Percentiles rank a stretch among this genome's conserved stretches.
phyloP scores from a whole-genome alignment of 2,888 invertebrate genomes.

The Dermolepida albohirtum region DNA sequence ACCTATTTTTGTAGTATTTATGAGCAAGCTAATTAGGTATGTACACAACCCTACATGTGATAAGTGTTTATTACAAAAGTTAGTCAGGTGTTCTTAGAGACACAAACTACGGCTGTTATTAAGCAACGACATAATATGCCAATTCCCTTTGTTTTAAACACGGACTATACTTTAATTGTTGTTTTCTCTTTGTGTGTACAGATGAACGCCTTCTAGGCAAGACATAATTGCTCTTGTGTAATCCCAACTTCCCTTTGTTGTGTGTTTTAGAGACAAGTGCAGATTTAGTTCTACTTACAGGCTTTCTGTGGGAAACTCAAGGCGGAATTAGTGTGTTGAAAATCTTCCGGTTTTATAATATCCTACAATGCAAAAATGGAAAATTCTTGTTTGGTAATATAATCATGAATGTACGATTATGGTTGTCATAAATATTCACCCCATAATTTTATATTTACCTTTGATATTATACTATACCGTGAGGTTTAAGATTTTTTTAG shows the following conservation, averaged over 20 bases:
- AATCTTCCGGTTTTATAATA: too few relatives aligned
- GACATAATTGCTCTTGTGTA: slow-evolving; percentile 19
- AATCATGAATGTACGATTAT: too few relatives aligned
- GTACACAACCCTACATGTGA: background rate
- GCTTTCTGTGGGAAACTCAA: background rate
- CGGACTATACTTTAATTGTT: slow-evolving; percentile 10
- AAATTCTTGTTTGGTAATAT: too few relatives aligned
- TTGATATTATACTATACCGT: too few relatives aligned
- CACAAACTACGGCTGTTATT: background rate
- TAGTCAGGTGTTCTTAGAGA: slow-evolving; percentile 9
- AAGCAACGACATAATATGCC: slow-evolving; percentile 3
- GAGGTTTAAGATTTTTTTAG: too few relatives aligned
- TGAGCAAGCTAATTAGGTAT: background rate
- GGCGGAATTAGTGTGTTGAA: background rate
- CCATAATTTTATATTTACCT: too few relatives aligned
- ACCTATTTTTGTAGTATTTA: too few relatives aligned
- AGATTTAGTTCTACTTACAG: slow-evolving; percentile 12
- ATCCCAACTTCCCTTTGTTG: background rate
- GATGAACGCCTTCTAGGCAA: slow-evolving; percentile 6
- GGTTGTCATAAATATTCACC: too few relatives aligned
- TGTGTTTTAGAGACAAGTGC: slow-evolving; percentile 8
- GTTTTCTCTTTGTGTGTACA: slow-evolving; percentile 8
- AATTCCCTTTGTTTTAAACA: slow-evolving; percentile 5
- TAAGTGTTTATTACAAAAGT: too few relatives aligned
- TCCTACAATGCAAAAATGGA: too few relatives aligned